phyloP scores from a whole-genome alignment of 2,888 invertebrate species.

The Carabus problematicus region DNA sequence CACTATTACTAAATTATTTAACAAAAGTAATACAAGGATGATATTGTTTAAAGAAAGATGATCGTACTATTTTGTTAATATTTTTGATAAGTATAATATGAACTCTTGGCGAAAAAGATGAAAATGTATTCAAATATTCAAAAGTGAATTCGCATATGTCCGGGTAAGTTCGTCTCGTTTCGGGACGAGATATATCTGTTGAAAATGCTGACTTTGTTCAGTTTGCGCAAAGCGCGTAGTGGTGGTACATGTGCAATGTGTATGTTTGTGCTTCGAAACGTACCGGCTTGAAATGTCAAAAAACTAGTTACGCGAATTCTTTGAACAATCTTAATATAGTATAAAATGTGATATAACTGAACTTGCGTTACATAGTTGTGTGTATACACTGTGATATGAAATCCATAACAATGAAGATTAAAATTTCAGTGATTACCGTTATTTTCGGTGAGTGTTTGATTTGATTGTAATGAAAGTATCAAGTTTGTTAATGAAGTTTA shows the following conservation, averaged over 20 bases:
- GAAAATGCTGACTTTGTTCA: constrained; percentile 21
- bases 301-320: constrained; percentile 14
- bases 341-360: constrained; percentile 32
- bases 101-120: not conserved
- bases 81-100: too few relatives aligned
- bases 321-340: not conserved
- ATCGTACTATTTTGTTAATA: not conserved
- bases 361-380: constrained; percentile 10
- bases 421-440: constrained; percentile 18
- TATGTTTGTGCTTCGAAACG: constrained; percentile 15
- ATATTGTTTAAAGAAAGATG: not conserved
- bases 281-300: constrained; percentile 23
- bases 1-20: constrained; percentile 2
- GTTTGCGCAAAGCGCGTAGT: constrained; percentile 20
- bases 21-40: constrained; percentile 1
- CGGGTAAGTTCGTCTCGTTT: constrained; percentile 10
- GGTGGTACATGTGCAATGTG: constrained; percentile 2
- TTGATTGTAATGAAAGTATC: not conserved
- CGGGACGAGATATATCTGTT: not conserved
- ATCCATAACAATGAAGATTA: constrained; percentile 16
- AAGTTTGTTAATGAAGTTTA: not conserved
- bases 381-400: constrained; percentile 37
- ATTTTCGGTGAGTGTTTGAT: constrained; percentile 20
- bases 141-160: constrained; percentile 12
- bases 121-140: not conserved